Percentiles rank a stretch among this genome's conserved stretches.
Evolutionary conservation across 2,888 invertebrate species (phyloP).

Genomic region (Dasypolia templi): DNA sequence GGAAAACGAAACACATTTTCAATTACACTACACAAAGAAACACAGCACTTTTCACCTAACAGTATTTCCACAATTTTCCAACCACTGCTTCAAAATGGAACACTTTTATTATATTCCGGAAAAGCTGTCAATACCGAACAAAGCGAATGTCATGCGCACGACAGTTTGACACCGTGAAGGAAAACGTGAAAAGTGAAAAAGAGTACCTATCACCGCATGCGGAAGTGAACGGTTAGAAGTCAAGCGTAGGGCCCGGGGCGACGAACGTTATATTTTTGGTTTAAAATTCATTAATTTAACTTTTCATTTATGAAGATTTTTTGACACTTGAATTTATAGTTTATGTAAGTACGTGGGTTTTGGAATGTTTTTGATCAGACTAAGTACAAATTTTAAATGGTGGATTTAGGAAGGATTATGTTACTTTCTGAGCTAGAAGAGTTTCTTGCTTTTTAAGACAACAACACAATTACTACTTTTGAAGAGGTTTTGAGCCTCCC

Average conservation of each 20-base stretch:
- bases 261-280: slow-evolving; percentile 22
- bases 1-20: no score
- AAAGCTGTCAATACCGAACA: slow-evolving; percentile 47
- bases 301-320: neutral
- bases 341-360: no score
- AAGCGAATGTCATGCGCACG: slow-evolving; percentile 66
- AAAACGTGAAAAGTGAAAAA: slow-evolving; percentile 74
- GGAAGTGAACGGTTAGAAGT: slow-evolving; percentile 70
- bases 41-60: neutral
- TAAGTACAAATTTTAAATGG: neutral
- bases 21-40: neutral
- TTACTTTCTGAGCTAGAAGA: no score
- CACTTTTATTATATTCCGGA: slow-evolving; percentile 29
- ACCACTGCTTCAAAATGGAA: slow-evolving; percentile 21
- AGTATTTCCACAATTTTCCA: slow-evolving; percentile 14
- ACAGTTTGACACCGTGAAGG: slow-evolving; percentile 68
- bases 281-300: neutral
- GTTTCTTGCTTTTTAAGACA: no score
- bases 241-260: slow-evolving; percentile 65
- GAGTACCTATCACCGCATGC: slow-evolving; percentile 66
- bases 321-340: neutral
- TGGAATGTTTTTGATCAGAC: no score
- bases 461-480: neutral
- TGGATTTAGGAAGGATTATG: no score
- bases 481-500: neutral